Conservation (phyloP, 2,888 invertebrate genomes). For the Fragum fragum region DNA sequence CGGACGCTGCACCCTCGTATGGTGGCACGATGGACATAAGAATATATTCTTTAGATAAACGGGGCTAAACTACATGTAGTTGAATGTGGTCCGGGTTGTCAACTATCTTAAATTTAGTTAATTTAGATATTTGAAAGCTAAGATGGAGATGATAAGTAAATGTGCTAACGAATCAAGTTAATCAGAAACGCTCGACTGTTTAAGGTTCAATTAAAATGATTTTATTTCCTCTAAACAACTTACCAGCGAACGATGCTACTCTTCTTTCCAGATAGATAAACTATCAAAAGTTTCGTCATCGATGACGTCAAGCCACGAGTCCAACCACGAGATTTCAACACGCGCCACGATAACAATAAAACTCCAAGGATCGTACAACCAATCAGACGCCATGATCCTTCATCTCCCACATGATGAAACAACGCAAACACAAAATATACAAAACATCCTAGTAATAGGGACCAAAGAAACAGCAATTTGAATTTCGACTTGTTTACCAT, state of each 20-base stretch:
- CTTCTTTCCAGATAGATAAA: slow-evolving; percentile 15
- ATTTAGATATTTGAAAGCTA: too few relatives aligned
- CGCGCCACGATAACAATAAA: slow-evolving; percentile 32
- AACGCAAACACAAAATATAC: slow-evolving; percentile 65
- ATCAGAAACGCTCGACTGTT: too few relatives aligned
- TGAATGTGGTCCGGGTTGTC: too few relatives aligned
- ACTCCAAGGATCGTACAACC: slow-evolving; percentile 56
- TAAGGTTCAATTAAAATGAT: too few relatives aligned
- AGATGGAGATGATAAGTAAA: too few relatives aligned
- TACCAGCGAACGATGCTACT: slow-evolving; percentile 52
- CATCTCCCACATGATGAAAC: slow-evolving; percentile 67
- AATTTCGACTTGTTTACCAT: background rate
- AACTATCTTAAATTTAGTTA: too few relatives aligned
- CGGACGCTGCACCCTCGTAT: too few relatives aligned
- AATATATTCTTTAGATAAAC: too few relatives aligned
- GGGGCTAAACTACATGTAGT: too few relatives aligned
- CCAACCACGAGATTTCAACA: slow-evolving; percentile 36
- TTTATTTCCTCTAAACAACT: too few relatives aligned
- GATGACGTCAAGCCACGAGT: background rate
- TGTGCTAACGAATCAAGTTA: too few relatives aligned
- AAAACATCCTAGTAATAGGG: slow-evolving; percentile 43
- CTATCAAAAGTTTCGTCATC: background rate
- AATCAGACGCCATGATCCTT: slow-evolving; percentile 67
- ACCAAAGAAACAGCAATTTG: background rate
- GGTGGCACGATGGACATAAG: too few relatives aligned